Evolutionary conservation across 2,797 vertebrate genomes (phyloP), one percentile per base, ranked within the genome.

Genomic region (Oophaga sylvatica): DNA sequence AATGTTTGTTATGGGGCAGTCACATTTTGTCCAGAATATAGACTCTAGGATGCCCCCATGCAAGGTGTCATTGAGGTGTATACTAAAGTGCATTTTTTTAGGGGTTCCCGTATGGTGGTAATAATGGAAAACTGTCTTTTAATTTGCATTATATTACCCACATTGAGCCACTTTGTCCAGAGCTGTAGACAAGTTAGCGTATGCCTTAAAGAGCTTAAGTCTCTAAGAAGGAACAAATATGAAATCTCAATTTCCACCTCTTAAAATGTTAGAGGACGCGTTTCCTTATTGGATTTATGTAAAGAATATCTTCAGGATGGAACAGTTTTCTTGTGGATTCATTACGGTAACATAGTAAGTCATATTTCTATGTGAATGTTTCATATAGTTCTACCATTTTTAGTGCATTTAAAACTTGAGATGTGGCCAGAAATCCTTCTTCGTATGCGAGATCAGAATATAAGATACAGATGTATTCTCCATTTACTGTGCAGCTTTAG

Each of bases 381-480:
- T 71, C 53, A 62, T 80, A 73, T 80, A 73, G 68, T 59, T 81
- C 57, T 63, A 75, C 31, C 79, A 81, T 87, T 87, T 60, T 76
- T 70, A 80, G n/a, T 84, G 63, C 62, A 63, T 62, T 81, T 80
- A 57, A 57, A 45, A 86, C 31, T 71, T 80, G 63, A 59, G 12
- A 71, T 2, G 11, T 56, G 45, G 65, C 79, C 85, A 86, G 79
- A 78, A 59, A 59, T 56, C 45, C 67, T 81, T 26, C 75, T 78
- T 57, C 48, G 53, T 22, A 7, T 60, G 29, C 20, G 26, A 71
- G 67, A 57, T 71, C 53, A 45, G 75, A 86, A 53, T 87, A 75
- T 81, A 35, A 62, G 53, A 87, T 75, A 87, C 80, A 81, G 85
- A 48, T 83, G 81, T 73, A 83, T 68, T 83, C 53, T 73, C 81